Base-by-base conservation (phyloP, 1,140 invertebrate species). In the Brachionus rubens region DNA sequence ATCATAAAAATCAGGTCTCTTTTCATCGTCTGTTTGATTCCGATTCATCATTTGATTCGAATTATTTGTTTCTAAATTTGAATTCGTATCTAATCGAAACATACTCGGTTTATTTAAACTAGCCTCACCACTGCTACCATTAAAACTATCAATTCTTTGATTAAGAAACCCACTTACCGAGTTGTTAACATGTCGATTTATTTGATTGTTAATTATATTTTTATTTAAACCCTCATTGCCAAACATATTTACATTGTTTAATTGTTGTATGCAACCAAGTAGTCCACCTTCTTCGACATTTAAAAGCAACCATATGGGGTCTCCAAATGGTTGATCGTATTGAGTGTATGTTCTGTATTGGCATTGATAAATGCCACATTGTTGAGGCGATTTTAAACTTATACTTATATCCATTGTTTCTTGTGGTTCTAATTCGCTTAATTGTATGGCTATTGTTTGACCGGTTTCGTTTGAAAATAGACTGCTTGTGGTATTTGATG, bases 201-300 rank as follows among this genome's bases (percentile, higher is more conserved):
- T 72, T 16, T 12, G 30, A 65, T 65, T 46, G 40, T 65, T 48
- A 30, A n/a, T 70, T 7, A 36, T 50, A 19, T 19, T 24, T 30
- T 47, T 70, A 30, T 70, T 30, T 16, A 43, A 50, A 47, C n/a
- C 6, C 3, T 28, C 10, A 16, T 59, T 62, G 36, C 52, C 54
- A 6, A 65, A 46, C 30, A 76, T 54, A 50, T 56, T 76, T 46
- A 52, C 75, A 67, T 50, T 76, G 40, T 62, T 62, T 26, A 62
- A 91, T 79, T 90, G 89, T 81, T 91, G 89, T 76, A 90, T 90
- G 7, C 91, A 82, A 65, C 88, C 88, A 54, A 90, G 80, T 41
- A 90, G 87, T 19, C 90, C 89, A 76, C 86, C 87, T 81, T 90
- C 88, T 47, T 86, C 89, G 24, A 91, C 90, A 28, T 85, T 86